Evolutionary conservation across 2,797 vertebrate species (phyloP), one percentile per base, ranked within the genome.

Genomic region (Molossus alvarezi): DNA sequence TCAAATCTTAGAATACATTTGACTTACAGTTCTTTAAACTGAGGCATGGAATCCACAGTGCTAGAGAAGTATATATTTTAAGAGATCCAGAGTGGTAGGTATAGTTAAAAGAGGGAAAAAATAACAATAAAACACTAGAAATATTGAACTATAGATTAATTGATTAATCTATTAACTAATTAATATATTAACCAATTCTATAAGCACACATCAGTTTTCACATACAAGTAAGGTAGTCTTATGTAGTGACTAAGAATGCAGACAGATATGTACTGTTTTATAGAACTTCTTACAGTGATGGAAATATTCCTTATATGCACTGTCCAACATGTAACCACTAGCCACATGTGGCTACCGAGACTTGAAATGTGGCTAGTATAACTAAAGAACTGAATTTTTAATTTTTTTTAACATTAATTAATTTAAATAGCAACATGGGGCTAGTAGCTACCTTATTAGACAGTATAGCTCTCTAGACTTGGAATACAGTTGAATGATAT

Each of bases 1-100:
- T 48, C 14, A 60, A 41, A 20, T 90, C 27, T 90, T 95, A 95
- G 76, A 87, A 51, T 87, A 51, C 15, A 69, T 81, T 92, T 90
- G 4, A 58, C 53, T 15, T 90, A 5, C 71, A 86, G 21, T 76
- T 92, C 37, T 92, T 92, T 18, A 57, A 51, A 37, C 55, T 23
- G 25, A 88, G 45, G 3, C 37, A 64, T 87, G 62, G 15, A 60
- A 18, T 86, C 29, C 76, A 51, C 29, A 76, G 20, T 72, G 13
- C 69, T 95, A 82, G 25, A 77, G 48, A 73, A 65, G 33, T 69
- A 82, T n/a, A 2, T 58, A 76, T 82, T 95, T 83, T 77, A 76
- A 89, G 29, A 85, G 25, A 81, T 29, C 48, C 53, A 62, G 23
- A 58, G 27, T 48, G 5, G 23, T 79, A 62, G 21, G 29, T 81